phyloP scores from a whole-genome alignment of 64 coral and sea anemone genomes.

The Porites australiensis region DNA sequence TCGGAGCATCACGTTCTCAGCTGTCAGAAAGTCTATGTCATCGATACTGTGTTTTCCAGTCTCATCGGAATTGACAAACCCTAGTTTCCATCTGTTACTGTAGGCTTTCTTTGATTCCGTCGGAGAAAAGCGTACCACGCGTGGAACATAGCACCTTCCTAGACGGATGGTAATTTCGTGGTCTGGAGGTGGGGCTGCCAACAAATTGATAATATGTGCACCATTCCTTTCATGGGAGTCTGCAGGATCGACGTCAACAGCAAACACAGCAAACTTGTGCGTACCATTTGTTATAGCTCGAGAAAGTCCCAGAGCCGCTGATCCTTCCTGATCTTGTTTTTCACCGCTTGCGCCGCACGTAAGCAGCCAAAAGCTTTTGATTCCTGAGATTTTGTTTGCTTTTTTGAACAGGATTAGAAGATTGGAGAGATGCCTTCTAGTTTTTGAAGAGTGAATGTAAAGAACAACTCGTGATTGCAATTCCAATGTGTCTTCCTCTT shows the following conservation, averaged over 20 bases:
- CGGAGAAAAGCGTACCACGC: not conserved
- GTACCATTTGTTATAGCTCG: not conserved
- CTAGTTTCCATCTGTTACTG: not conserved
- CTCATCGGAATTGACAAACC: not conserved
- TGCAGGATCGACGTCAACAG: conserved; percentile 1
- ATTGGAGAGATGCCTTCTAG: not conserved
- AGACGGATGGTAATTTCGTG: not conserved
- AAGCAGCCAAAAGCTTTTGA: not conserved
- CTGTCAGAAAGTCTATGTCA: not conserved
- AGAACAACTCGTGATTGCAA: not conserved
- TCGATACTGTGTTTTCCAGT: not conserved
- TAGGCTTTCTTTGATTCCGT: not conserved
- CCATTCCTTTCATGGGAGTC: not conserved
- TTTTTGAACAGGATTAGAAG: not conserved
- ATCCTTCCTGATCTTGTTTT: not conserved
- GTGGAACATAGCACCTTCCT: not conserved
- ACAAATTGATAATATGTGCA: not conserved
- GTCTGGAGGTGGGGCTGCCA: not conserved
- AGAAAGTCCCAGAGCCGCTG: not conserved
- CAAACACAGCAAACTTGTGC: not conserved
- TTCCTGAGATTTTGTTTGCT: not conserved
- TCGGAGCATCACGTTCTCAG: not conserved
- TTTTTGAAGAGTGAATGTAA: not conserved
- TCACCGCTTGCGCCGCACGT: not conserved
- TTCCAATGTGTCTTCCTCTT: not conserved